Evolutionary conservation across 2,888 invertebrate species (phyloP).

Genomic region (Melangyna quadrimaculata): DNA sequence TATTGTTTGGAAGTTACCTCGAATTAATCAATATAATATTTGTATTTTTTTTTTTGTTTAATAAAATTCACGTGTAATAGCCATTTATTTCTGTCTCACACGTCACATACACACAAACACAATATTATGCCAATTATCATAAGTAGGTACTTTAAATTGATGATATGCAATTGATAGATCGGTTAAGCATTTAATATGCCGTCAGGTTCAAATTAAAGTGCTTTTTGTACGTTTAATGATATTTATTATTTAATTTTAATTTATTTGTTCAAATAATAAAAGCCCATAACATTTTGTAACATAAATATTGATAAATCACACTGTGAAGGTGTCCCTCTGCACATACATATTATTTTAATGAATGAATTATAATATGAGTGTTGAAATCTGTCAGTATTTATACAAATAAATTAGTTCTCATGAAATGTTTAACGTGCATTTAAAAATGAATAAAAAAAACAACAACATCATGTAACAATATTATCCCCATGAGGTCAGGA

Average conservation of each 20-base stretch:
- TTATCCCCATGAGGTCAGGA: background rate
- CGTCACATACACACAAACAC: background rate
- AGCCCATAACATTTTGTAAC: background rate
- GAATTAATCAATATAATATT: background rate
- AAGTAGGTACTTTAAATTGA: conserved; percentile 27
- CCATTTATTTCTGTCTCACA: background rate
- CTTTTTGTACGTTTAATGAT: background rate
- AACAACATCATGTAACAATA: background rate
- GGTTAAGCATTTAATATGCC: background rate
- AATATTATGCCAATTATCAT: conserved; percentile 17
- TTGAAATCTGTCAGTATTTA: too few relatives aligned
- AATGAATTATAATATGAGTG: background rate
- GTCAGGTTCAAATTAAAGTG: background rate
- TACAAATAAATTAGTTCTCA: too few relatives aligned
- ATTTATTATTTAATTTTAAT: background rate
- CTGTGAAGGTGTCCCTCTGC: background rate
- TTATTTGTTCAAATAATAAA: background rate
- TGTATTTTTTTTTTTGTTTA: background rate
- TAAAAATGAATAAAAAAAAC: background rate
- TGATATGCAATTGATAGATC: conserved; percentile 20
- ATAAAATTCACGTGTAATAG: background rate
- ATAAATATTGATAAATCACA: background rate
- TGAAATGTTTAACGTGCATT: too few relatives aligned
- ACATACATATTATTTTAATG: background rate
- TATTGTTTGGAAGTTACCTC: background rate